phyloP scores from a whole-genome alignment of 2,888 invertebrate genomes.

The Perizoma affinitatum region DNA sequence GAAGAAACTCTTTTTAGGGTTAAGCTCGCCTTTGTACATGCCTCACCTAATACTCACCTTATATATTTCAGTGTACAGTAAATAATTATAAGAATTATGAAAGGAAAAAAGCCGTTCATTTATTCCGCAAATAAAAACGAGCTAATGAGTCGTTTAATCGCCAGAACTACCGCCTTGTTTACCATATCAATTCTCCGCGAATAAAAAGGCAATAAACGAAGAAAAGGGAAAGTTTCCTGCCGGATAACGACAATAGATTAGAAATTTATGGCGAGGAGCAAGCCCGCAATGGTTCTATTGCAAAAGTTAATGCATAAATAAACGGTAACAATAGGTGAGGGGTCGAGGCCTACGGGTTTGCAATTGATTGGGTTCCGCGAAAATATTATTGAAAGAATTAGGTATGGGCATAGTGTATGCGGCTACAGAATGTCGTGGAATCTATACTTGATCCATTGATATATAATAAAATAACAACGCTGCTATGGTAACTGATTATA shows the following conservation, averaged over 20 bases:
- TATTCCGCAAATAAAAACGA: constrained; percentile 40
- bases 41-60: too few relatives aligned
- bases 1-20: too few relatives aligned
- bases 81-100: too few relatives aligned
- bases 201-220: constrained; percentile 55
- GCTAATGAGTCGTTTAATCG: constrained; percentile 64
- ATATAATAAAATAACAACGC: too few relatives aligned
- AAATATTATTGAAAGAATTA: constrained; percentile 31
- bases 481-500: too few relatives aligned
- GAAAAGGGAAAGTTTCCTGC: constrained; percentile 44
- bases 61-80: too few relatives aligned
- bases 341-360: constrained; percentile 32
- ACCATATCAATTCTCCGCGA: constrained; percentile 62
- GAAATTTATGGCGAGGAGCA: constrained; percentile 61
- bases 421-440: neutral
- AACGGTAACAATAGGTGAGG: constrained; percentile 71
- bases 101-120: constrained; percentile 7
- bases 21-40: too few relatives aligned
- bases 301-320: constrained; percentile 81
- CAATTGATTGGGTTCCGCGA: constrained; percentile 26
- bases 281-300: constrained; percentile 70
- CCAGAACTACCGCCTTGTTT: constrained; percentile 51
- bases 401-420: constrained; percentile 1
- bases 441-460: too few relatives aligned
- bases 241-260: constrained; percentile 54